These are phyloP conservation scores for Pterostichus niger DNA, from an alignment of 2,888 invertebrate genomes.

Conservation along the genomic window DNA sequence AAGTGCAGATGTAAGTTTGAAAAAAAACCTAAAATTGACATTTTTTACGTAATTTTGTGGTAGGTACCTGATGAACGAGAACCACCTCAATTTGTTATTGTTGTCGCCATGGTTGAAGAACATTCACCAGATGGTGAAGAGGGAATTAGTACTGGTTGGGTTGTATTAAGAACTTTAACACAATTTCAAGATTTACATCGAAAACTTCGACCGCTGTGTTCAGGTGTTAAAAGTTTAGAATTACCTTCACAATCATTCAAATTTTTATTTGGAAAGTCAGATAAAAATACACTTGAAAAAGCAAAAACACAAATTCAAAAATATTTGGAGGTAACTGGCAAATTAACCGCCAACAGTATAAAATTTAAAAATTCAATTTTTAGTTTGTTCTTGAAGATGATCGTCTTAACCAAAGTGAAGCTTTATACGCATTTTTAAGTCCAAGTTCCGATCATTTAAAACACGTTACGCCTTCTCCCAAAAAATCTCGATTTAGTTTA, in stretches of 20 bases:
- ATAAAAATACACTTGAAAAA: conserved; percentile 89
- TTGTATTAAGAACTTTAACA: conserved; percentile 81
- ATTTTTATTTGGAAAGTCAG: conserved; percentile 90
- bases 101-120: conserved; percentile 87
- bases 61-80: conserved; percentile 78
- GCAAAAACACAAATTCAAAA: conserved; percentile 91
- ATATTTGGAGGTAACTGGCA: conserved; percentile 86
- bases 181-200: conserved; percentile 89
- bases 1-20: conserved; percentile 85
- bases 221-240: conserved; percentile 89
- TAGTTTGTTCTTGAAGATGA: conserved; percentile 94
- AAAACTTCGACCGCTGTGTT: conserved; percentile 89
- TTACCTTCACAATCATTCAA: conserved; percentile 90
- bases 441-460: conserved; percentile 94
- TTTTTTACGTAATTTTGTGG: conserved; percentile 63
- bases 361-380: conserved; percentile 68
- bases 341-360: not conserved
- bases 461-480: conserved; percentile 87
- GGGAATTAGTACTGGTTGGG: conserved; percentile 84
- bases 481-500: conserved; percentile 92
- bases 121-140: conserved; percentile 79
- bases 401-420: conserved; percentile 91
- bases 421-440: conserved; percentile 93
- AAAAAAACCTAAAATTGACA: not conserved
- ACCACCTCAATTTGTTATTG: conserved; percentile 85